Conservation (phyloP, 2,797 vertebrate species). For the Onychomys arenicola region DNA sequence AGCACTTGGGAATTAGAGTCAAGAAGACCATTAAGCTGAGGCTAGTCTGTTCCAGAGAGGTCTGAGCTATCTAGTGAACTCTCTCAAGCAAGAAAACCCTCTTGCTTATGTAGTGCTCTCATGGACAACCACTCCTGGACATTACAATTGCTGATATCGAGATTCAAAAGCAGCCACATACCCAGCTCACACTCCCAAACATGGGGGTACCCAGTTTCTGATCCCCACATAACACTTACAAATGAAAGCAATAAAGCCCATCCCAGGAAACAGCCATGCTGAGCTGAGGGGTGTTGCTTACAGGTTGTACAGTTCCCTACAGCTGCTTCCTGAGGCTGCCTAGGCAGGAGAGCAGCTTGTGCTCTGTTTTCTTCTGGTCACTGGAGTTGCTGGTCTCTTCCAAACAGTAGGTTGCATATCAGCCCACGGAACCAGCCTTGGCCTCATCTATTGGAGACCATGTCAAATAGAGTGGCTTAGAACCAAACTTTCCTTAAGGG, state of each 20-base stretch:
- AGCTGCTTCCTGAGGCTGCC: background rate
- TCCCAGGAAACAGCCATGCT: background rate
- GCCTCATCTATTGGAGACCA: background rate
- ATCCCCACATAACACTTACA: background rate
- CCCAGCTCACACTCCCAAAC: background rate
- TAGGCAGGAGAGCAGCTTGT: too few relatives aligned
- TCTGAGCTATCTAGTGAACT: background rate
- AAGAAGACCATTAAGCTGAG: background rate
- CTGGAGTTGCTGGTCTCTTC: fast-evolving
- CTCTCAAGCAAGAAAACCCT: background rate
- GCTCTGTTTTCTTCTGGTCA: too few relatives aligned
- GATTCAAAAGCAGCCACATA: background rate
- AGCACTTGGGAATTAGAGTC: background rate
- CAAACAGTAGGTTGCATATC: background rate
- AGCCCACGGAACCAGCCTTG: background rate
- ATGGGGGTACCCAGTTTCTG: background rate
- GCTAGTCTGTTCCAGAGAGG: background rate
- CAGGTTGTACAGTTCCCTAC: too few relatives aligned
- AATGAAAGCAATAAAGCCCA: background rate
- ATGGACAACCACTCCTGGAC: fast-evolving
- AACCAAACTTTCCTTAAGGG: background rate
- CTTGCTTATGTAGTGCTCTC: background rate
- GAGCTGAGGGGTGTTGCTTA: background rate
- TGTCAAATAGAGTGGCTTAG: background rate
- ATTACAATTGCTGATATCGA: too few relatives aligned